Evolutionary conservation across 2,888 invertebrate species (phyloP).

Genomic region (Harpalus rufipes): DNA sequence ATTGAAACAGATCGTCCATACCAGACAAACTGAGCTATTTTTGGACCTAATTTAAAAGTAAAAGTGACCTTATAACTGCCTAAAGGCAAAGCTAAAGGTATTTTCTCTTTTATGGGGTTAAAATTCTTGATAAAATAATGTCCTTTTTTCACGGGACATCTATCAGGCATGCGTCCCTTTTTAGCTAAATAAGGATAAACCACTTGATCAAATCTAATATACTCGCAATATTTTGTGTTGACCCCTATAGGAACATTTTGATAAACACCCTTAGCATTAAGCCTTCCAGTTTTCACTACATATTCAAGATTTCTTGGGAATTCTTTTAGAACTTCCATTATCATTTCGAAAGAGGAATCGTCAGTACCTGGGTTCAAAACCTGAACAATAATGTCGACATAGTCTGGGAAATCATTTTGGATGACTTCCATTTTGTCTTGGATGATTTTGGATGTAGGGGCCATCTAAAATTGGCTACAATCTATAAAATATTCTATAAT

Average conservation of each 20-base stretch:
- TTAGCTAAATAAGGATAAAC: slow-evolving; percentile 41
- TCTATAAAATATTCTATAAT: no score
- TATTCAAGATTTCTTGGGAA: background rate
- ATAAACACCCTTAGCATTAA: background rate
- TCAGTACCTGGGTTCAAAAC: slow-evolving; percentile 8
- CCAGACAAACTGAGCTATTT: background rate
- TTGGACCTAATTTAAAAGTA: background rate
- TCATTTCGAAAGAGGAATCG: background rate
- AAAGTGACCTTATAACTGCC: background rate
- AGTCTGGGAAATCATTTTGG: slow-evolving; percentile 7
- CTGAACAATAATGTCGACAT: background rate
- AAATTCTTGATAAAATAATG: slow-evolving; percentile 16
- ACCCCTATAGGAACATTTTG: background rate
- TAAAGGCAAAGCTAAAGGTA: background rate
- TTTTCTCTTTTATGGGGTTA: background rate
- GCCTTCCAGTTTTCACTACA: slow-evolving; percentile 5
- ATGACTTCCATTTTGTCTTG: slow-evolving; percentile 13
- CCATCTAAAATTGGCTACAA: background rate
- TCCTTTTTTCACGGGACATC: slow-evolving; percentile 2
- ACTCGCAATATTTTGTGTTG: slow-evolving; percentile 22
- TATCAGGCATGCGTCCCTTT: slow-evolving; percentile 17
- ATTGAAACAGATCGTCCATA: background rate
- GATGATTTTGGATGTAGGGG: background rate
- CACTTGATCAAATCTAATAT: slow-evolving; percentile 23
- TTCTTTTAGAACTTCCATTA: background rate